These are phyloP conservation scores for Erpobdella octoculata DNA, from an alignment of 2,888 invertebrate species.

Conservation along the genomic window DNA sequence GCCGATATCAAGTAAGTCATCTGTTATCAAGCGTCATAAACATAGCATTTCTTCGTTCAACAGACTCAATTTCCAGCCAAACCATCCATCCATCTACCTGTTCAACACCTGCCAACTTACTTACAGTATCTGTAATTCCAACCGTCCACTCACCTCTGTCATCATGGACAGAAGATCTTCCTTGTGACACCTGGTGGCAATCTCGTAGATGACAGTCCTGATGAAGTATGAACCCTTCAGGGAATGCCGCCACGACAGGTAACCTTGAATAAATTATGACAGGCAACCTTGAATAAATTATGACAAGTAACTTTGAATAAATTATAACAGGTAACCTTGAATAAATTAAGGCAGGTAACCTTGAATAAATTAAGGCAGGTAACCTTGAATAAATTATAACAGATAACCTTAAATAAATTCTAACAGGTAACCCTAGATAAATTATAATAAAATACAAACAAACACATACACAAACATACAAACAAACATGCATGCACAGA, in stretches of 20 bases:
- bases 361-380: too few species aligned
- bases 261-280: neutral
- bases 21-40: neutral
- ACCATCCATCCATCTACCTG: neutral
- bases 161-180: constrained; percentile 2
- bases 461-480: too few species aligned
- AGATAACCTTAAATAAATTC: too few species aligned
- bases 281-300: too few species aligned
- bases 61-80: neutral
- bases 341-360: too few species aligned
- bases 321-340: too few species aligned
- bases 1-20: neutral
- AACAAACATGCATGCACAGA: too few species aligned
- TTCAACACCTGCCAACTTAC: neutral
- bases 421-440: too few species aligned
- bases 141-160: constrained; percentile 2
- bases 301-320: too few species aligned
- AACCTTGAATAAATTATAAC: too few species aligned
- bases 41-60: neutral
- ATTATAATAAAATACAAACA: neutral
- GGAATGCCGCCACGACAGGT: constrained; percentile 4
- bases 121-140: neutral
- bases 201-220: neutral
- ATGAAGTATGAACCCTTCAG: constrained; percentile 20
- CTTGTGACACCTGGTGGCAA: constrained; percentile 6